Conservation (phyloP, 1,140 invertebrate species). For the Hycleus cichorii region DNA sequence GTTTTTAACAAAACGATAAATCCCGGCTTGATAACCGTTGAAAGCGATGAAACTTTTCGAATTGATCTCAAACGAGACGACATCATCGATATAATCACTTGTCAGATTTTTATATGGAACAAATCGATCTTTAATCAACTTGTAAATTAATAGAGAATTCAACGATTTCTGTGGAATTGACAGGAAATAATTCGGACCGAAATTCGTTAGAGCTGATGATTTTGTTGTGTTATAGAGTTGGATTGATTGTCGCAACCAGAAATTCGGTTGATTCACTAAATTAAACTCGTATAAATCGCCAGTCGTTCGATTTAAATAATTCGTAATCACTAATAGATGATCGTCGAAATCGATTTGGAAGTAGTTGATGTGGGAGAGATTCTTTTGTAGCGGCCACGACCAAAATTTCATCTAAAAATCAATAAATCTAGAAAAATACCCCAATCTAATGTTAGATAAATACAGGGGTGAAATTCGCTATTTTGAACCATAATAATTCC, state of each 20-base stretch:
- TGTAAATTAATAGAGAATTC: slow-evolving; percentile 22
- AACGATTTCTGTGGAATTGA: slow-evolving; percentile 25
- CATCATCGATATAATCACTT: slow-evolving; percentile 13
- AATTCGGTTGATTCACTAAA: slow-evolving; percentile 4
- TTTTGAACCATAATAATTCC: slow-evolving; percentile 3
- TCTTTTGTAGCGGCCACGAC: slow-evolving; percentile 16
- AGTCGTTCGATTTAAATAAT: slow-evolving; percentile 1
- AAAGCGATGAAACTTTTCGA: slow-evolving; percentile 43
- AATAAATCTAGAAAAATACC: too few relatives aligned
- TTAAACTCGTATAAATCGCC: slow-evolving; percentile 21
- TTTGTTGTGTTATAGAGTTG: slow-evolving; percentile 1
- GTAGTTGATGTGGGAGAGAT: slow-evolving; percentile 17
- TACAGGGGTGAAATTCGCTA: background rate
- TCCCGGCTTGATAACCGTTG: slow-evolving; percentile 39
- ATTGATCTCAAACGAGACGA: slow-evolving; percentile 38
- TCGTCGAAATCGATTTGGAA: slow-evolving; percentile 14
- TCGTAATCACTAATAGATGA: slow-evolving; percentile 14
- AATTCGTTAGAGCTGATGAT: slow-evolving; percentile 6
- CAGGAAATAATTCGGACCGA: slow-evolving; percentile 16
- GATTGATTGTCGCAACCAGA: slow-evolving; percentile 18
- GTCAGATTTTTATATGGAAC: slow-evolving; percentile 15
- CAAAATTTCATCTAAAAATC: slow-evolving; percentile 19
- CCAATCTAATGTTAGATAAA: too few relatives aligned
- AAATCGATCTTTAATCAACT: slow-evolving; percentile 24
- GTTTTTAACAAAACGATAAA: slow-evolving; percentile 39